phyloP scores from a whole-genome alignment of 2,888 invertebrate genomes.

The Timema podura region DNA sequence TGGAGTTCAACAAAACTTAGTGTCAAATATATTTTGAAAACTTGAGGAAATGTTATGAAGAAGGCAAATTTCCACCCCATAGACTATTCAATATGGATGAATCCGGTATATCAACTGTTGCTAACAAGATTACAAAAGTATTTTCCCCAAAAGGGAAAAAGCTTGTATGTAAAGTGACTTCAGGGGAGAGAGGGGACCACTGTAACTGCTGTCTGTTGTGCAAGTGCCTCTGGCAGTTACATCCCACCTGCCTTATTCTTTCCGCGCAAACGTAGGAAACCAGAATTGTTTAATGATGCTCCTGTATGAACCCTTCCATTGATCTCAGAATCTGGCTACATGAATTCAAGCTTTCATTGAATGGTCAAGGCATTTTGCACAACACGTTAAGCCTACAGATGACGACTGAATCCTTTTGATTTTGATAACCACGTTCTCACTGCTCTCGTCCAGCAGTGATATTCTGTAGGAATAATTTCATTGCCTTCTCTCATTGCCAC shows the following conservation, averaged over 20 bases:
- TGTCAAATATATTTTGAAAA: conserved; percentile 36
- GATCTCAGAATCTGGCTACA: conserved; percentile 31
- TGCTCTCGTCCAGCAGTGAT: conserved; percentile 30
- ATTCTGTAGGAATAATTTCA: conserved; percentile 28
- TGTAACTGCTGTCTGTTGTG: too few species aligned
- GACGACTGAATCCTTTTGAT: too few species aligned
- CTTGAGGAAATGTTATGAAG: too few species aligned
- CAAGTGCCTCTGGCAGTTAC: conserved; percentile 30
- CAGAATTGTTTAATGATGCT: conserved; percentile 27
- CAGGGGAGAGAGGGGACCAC: too few species aligned
- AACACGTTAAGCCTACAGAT: conserved; percentile 25
- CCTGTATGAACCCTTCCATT: too few species aligned
- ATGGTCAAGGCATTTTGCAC: conserved; percentile 30
- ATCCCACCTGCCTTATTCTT: conserved; percentile 31
- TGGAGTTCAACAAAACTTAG: conserved; percentile 39
- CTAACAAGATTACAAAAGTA: too few species aligned
- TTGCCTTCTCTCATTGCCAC: conserved; percentile 28
- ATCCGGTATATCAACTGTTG: conserved; percentile 35
- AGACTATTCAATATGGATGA: conserved; percentile 35
- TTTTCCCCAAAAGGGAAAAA: too few species aligned
- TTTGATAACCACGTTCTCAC: too few species aligned
- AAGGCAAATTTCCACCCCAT: too few species aligned
- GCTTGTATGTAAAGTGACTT: too few species aligned
- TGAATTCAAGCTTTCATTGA: conserved; percentile 29
- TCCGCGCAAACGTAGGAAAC: conserved; percentile 29